Evolutionary conservation across 2,888 invertebrate genomes (phyloP), one percentile per base, ranked within the genome.

Genomic region (Rotaria macrura): DNA sequence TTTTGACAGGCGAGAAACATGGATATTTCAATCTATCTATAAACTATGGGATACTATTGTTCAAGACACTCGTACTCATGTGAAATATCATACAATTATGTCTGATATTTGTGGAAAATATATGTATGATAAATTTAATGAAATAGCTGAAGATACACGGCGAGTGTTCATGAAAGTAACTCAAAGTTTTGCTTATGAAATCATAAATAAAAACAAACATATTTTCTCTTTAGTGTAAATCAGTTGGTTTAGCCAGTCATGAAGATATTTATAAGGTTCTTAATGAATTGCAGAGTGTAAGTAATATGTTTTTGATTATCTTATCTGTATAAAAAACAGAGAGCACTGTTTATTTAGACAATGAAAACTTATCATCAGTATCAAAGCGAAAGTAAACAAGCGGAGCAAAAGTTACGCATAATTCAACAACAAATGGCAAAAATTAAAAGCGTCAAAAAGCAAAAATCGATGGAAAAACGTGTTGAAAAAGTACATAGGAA

Each of bases 321-420:
- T 79, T 72, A 9, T 38, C 43, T 25, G 29, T 57, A 20, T n/a
- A n/a, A n/a, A 43, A 43, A 43, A 34, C 12, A 72, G 17, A 34
- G 10, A 23, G 2, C 1, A n/a, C 2, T 79, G 40, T 43, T 79
- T 79, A 40, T 79, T 79, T 79, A 79, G 79, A 79, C 95, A 84
- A 95, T 95, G 94, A 97, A 97, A 92, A 95, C 95, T 88, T 96
- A 96, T 92, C 95, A 96, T 89, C 93, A 94, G 87, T 95, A 95
- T 91, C 95, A 95, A 89, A 93, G 93, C n/a, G 95, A 95, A 90
- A 94, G 94, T 91, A 93, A 95, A 89, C 94, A 94, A 89, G 95
- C 95, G 2, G 96, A 96, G 90, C 93, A 93, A 88, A 96, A 96
- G 92, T 93, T 96, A 89, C 93, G 94, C 87, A 88, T 89, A 87